Percentiles rank a stretch among this genome's conserved stretches.
These are phyloP conservation scores for Sebastiscus albofasciatus DNA, from an alignment of 2,797 vertebrate genomes.

Conservation along the genomic window DNA sequence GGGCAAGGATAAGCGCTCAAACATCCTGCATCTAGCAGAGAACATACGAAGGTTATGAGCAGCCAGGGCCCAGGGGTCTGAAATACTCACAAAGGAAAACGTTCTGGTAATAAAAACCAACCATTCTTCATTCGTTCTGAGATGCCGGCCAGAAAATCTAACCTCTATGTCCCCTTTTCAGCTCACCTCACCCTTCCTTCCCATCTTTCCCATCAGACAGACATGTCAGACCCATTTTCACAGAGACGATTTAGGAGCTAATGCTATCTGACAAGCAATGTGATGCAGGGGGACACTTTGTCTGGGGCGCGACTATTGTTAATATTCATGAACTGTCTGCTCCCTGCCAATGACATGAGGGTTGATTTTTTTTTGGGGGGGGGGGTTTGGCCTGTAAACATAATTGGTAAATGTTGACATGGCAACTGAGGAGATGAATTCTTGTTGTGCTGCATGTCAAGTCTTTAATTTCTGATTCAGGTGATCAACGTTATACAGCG, in stretches of 20 bases:
- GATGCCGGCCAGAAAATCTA: constrained; percentile 26
- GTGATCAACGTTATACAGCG: background rate
- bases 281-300: constrained; percentile 38
- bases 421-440: background rate
- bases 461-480: background rate
- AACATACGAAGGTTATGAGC: background rate
- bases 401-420: constrained; percentile 27
- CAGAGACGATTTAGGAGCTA: constrained; percentile 47
- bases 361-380: background rate
- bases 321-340: constrained; percentile 56
- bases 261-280: constrained; percentile 69
- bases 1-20: background rate
- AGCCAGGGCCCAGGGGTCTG: background rate
- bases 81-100: constrained; percentile 40
- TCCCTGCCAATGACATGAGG: constrained; percentile 15
- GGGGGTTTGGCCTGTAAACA: background rate
- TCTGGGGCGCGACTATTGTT: constrained; percentile 34
- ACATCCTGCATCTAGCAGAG: constrained; percentile 1
- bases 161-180: constrained; percentile 37
- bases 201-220: constrained; percentile 46
- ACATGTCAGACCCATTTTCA: constrained; percentile 68
- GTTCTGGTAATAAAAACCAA: constrained; percentile 34
- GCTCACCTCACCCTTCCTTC: constrained; percentile 44
- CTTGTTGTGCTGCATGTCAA: background rate
- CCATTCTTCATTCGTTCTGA: constrained; percentile 34